Base-by-base conservation (phyloP, 2,888 invertebrate species). In the Autographa pulchrina region DNA sequence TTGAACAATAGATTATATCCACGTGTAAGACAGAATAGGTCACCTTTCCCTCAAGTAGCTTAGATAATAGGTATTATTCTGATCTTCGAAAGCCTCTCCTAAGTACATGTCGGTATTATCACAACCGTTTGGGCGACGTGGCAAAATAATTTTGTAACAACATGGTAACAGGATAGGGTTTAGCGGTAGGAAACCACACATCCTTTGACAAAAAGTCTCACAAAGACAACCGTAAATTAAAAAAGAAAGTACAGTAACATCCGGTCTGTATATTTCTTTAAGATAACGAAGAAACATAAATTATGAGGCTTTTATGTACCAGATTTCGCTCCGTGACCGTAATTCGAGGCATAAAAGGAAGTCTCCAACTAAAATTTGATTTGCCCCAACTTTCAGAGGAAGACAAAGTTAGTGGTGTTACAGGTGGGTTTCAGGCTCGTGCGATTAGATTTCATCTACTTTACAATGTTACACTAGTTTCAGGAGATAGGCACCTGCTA, bases 311-410 rank as follows among this genome's bases (percentile, higher is more conserved):
- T 25, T 16, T 59, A 16, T 16, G 59, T n/a, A 16, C 14, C 54
- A 58, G 66, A 70, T 70, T 65, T 41, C 38, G 0, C 70, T 70
- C 68, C 31, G 60, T 20, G 63, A 31, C 68, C 54, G 13, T 68
- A 72, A 78, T 68, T 64, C 13, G 25, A 61, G 52, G 58, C 65
- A 48, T 62, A 77, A 70, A 70, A 66, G 58, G 61, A 58, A 63
- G 77, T 25, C 71, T 66, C 75, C 68, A 75, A 78, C 75, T 78
- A 48, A 54, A 64, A 77, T 75, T 68, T 68, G 58, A 59, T 75
- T 75, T 16, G 14, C 4, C 13, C 25, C 18, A 78, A 75, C 75
- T 72, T 72, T 62, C 79, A 65, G 65, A 25, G 43, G 65, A 65
- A 68, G 43, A 31, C 31, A 32, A 59, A 77, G 77, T 75, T 75